Evolutionary conservation across 2,113 vertebrate genomes (phyloP).

Genomic region (Grallaria varia): DNA sequence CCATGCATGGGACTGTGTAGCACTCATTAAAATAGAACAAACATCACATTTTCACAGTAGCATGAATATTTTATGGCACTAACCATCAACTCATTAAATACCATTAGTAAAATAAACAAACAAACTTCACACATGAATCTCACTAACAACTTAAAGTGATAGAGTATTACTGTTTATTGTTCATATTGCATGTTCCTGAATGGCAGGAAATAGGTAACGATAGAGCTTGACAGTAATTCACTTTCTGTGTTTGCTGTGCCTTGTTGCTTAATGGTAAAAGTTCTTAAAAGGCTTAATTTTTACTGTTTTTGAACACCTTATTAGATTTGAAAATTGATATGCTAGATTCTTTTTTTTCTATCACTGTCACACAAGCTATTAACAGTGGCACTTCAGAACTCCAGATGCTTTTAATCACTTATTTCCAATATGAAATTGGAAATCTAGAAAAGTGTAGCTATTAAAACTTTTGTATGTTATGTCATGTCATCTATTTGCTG

Average conservation of each 20-base stretch:
- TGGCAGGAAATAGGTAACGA: background rate
- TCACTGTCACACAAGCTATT: background rate
- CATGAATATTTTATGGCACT: conserved; percentile 67
- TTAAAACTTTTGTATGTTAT: background rate
- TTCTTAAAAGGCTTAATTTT: background rate
- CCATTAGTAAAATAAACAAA: conserved; percentile 46
- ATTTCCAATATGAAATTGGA: background rate
- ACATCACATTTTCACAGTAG: conserved; percentile 66
- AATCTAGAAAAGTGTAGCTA: background rate
- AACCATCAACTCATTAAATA: conserved; percentile 67
- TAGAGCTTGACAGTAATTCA: background rate
- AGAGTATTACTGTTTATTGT: background rate
- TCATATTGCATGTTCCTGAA: conserved; percentile 22
- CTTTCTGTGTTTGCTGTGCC: background rate
- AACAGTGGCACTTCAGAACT: background rate
- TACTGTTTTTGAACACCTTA: background rate
- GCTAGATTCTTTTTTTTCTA: background rate
- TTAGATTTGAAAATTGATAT: background rate
- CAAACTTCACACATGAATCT: background rate
- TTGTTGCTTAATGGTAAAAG: background rate
- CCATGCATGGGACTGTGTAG: conserved; percentile 71
- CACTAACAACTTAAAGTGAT: conserved; percentile 40
- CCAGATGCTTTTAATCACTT: background rate
- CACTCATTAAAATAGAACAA: conserved; percentile 49
- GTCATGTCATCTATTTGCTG: background rate